Base-by-base conservation (phyloP, 2,888 invertebrate genomes). In the Actias luna region DNA sequence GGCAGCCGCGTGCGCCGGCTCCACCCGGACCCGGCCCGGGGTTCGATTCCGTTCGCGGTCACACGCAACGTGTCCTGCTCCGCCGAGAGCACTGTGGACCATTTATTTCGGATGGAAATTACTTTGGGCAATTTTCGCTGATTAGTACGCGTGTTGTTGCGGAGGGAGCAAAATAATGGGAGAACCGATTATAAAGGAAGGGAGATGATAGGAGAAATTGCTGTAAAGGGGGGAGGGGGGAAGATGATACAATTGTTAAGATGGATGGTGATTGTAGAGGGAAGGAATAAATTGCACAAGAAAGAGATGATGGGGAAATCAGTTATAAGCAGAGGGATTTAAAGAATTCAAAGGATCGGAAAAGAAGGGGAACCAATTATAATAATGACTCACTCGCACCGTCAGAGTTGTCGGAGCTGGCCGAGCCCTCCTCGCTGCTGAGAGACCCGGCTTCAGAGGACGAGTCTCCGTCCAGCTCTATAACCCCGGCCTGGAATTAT, bases 371-470 rank as follows among this genome's bases (percentile, higher is more conserved):
- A n/a, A n/a, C n/a, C n/a, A 18, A 5, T 42, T 18, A 42, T 18
- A 42, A 42, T 42, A 18, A 58, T 10, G 61, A 82, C 78, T 83
- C 74, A 80, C 80, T 75, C 72, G 78, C 82, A 78, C 82, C 88
- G 31, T 92, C 94, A 60, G 95, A 95, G 74, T 95, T 94, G 74
- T 96, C 96, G 58, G 95, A 95, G 72, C 95, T 95, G 50, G 94
- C 94, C 3, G 95, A 95, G 0, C 94, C 95, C 63, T 95, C 95
- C 71, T 95, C 95, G 72, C 95, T 95, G 78, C 94, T 94, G 35
- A 95, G 82, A 0, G 95, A 94, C 0, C 95, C 95, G 0, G 95
- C 96, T 78, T 96, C 96, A 1, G 96, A 95, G 1, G 96, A 95
- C 1, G 95, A 95, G 74, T 95, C 96, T 0, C 95, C 93, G 58